Evolutionary conservation across 2,113 vertebrate species (phyloP).

Genomic region (Salvator merianae): DNA sequence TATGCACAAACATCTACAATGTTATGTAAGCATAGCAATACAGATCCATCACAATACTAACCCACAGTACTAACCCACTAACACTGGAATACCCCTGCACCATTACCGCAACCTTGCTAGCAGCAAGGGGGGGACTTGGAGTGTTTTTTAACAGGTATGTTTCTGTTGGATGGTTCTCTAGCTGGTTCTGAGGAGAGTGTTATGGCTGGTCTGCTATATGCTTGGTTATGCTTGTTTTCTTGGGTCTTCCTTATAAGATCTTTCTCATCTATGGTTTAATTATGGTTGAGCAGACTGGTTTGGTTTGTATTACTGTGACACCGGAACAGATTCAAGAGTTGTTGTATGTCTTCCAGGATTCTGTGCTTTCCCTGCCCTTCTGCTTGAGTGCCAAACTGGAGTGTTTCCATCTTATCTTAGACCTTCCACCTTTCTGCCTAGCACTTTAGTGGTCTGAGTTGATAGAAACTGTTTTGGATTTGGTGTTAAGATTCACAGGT

Average conservation of each 20-base stretch:
- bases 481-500: neutral
- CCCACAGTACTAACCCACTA: too few relatives aligned
- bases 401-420: neutral
- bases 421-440: neutral
- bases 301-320: neutral
- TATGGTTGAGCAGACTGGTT: neutral
- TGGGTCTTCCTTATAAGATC: neutral
- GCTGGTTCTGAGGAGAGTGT: too few relatives aligned
- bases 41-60: too few relatives aligned
- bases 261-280: neutral
- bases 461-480: neutral
- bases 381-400: neutral
- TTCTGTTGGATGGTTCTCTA: neutral
- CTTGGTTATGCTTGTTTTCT: too few relatives aligned
- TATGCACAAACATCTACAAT: too few relatives aligned
- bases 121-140: too few relatives aligned
- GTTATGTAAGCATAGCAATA: too few relatives aligned
- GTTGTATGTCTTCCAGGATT: neutral
- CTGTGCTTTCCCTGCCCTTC: neutral
- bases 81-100: too few relatives aligned
- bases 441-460: too few relatives aligned
- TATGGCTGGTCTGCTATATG: neutral
- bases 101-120: too few relatives aligned
- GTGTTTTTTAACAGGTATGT: neutral
- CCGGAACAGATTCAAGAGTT: neutral